Evolutionary conservation across 2,888 invertebrate species (phyloP), one percentile per base, ranked within the genome.

Genomic region (Drosophila recens): DNA sequence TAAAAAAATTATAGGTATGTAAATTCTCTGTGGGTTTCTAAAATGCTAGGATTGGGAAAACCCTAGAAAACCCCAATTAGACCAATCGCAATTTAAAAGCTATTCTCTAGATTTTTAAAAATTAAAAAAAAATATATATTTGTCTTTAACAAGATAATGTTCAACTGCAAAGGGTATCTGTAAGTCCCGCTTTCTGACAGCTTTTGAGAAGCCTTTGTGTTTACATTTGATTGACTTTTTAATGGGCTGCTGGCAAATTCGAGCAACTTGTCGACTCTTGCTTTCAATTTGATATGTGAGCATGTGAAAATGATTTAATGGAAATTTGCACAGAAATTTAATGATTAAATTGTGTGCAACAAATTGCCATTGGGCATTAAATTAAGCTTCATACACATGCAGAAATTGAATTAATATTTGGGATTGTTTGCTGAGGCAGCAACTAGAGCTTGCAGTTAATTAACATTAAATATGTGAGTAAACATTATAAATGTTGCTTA

Each of bases 211-310:
- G 17, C 34, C 63, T 67, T 67, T 67, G 61, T 75, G 64, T 72
- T 72, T 54, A 58, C 51, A 46, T 69, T 56, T 68, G 72, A 84
- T 79, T 73, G 83, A 89, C 71, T 81, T 70, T 83, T 87, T 70
- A 84, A 87, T 72, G 79, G 57, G 61, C 82, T 66, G 58, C 43
- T 48, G 57, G 66, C 54, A 54, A 57, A 34, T 65, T 67, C 30
- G 20, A 54, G 67, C 46, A 62, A 63, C 27, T 72, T 62, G 27
- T 36, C 42, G 57, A 62, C 56, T 46, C 51, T 43, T 65, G 58
- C 8, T 23, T 46, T 54, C 46, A 34, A 61, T 59, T 57, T 61
- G 45, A 46, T 62, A 48, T 54, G 38, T 34, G 49, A 13, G 62
- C 46, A 34, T 57, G 42, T 48, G 17, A 70, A 61, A 59, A 56